Evolutionary conservation across 2,797 vertebrate genomes (phyloP).

Genomic region (Sparus aurata): DNA sequence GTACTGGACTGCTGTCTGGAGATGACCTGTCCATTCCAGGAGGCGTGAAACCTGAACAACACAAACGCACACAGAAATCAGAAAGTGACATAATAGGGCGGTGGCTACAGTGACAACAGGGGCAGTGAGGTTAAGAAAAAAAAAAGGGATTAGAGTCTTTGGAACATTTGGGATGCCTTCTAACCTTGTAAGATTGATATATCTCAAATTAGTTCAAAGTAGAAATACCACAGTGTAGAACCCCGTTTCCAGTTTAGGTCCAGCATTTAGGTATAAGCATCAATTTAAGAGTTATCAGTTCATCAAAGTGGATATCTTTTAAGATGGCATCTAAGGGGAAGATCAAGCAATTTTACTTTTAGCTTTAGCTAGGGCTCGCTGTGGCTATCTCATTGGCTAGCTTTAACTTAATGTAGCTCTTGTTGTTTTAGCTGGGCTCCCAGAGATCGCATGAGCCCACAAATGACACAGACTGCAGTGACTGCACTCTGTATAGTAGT

Average conservation of each 20-base stretch:
- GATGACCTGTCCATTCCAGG: constrained; percentile 99
- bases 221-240: too few relatives aligned
- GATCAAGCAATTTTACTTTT: not conserved
- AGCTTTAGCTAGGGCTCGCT: not conserved
- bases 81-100: not conserved
- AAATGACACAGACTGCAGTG: too few relatives aligned
- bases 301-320: not conserved
- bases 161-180: not conserved
- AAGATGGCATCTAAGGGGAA: not conserved
- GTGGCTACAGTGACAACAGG: not conserved
- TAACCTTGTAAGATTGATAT: not conserved
- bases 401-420: not conserved
- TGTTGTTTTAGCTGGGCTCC: not conserved
- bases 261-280: too few relatives aligned
- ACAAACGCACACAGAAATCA: constrained; percentile 10
- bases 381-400: not conserved
- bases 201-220: too few relatives aligned
- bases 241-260: too few relatives aligned
- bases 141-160: not conserved
- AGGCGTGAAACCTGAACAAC: constrained; percentile 94
- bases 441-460: not conserved
- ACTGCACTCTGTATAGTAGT: not conserved
- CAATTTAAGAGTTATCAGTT: not conserved
- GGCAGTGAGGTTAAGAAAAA: not conserved
- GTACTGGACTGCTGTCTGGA: constrained; percentile 98